Percentiles rank a stretch among this genome's conserved stretches.
Evolutionary conservation across 2,888 invertebrate species (phyloP).

Genomic region (Julus scandinavius): DNA sequence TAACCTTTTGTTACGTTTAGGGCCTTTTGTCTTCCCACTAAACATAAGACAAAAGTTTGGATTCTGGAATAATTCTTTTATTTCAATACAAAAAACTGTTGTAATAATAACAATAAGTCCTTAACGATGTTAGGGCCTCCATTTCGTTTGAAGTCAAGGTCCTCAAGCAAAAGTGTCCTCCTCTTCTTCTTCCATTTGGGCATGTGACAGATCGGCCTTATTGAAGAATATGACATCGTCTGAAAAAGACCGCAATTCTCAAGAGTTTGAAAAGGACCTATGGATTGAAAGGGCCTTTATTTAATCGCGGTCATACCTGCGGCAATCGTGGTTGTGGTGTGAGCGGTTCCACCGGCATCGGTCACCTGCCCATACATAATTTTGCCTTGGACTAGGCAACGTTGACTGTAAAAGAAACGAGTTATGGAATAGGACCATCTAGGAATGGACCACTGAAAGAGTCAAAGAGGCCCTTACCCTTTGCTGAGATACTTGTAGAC

Average conservation of each 20-base stretch:
- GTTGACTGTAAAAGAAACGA: constrained; percentile 47
- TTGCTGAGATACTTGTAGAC: constrained; percentile 83
- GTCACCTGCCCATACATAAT: constrained; percentile 53
- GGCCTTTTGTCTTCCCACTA: no score
- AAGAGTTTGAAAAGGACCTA: neutral
- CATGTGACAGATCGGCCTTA: neutral
- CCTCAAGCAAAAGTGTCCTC: neutral
- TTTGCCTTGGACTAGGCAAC: constrained; percentile 50
- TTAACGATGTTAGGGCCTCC: neutral
- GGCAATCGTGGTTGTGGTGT: constrained; percentile 52
- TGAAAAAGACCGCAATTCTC: neutral
- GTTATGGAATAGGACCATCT: neutral
- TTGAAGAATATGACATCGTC: constrained; percentile 45
- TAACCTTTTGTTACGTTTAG: no score
- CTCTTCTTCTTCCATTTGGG: neutral
- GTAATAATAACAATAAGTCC: neutral
- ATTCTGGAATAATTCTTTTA: no score
- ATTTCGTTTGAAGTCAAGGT: neutral
- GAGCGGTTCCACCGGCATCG: constrained; percentile 44
- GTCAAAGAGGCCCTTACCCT: constrained; percentile 68
- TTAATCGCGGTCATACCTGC: neutral
- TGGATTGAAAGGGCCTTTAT: neutral
- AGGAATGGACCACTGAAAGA: no score
- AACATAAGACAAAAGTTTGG: no score
- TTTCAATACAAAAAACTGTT: neutral